phyloP scores from a whole-genome alignment of 2,888 invertebrate genomes.

The Himalopsyche kuldschensis region DNA sequence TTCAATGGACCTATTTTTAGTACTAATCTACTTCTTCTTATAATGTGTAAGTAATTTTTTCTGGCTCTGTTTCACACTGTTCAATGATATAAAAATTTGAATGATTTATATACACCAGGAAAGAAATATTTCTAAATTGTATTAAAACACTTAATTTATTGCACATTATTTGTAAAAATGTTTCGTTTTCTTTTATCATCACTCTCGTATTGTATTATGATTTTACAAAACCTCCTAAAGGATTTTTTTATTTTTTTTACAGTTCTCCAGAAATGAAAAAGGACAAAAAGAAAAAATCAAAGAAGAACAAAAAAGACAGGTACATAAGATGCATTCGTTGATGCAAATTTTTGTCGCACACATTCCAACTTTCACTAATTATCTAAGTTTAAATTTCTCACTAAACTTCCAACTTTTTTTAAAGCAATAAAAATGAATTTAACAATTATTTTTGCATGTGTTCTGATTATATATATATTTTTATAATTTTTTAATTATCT shows the following conservation, averaged over 20 bases:
- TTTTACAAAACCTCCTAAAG: not conserved
- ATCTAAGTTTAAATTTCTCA: not conserved
- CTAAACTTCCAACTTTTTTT: not conserved
- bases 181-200: not conserved
- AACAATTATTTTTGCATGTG: constrained; percentile 21
- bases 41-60: too few species aligned
- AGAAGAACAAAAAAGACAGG: constrained; percentile 76
- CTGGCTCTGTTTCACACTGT: too few species aligned
- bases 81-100: too few species aligned
- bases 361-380: not conserved
- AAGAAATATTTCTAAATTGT: too few species aligned
- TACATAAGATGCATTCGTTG: constrained; percentile 49
- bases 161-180: not conserved
- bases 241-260: not conserved
- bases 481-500: constrained; percentile 9
- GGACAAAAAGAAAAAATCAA: constrained; percentile 78
- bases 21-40: too few species aligned
- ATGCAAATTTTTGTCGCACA: not conserved
- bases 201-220: not conserved
- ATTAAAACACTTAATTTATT: not conserved
- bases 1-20: too few species aligned
- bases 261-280: constrained; percentile 69
- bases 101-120: too few species aligned
- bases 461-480: not conserved
- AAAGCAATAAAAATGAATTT: not conserved